Evolutionary conservation across 2,888 invertebrate species (phyloP).

Genomic region (Nycteola revayana): DNA sequence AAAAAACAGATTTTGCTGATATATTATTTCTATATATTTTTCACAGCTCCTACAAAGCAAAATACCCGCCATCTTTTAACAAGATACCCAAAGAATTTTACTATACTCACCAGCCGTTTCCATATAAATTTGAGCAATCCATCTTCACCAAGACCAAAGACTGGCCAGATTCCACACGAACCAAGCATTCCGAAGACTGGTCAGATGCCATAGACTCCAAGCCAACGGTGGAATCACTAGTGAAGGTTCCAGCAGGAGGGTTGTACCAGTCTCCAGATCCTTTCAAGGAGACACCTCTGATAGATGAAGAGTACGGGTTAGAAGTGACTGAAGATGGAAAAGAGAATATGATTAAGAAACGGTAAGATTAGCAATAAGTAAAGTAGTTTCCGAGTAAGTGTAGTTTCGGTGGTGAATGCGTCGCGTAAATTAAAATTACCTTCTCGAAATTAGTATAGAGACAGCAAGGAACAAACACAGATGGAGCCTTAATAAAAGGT

Average conservation of each 20-base stretch:
- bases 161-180: conserved; percentile 43
- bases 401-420: too few relatives aligned
- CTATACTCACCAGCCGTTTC: conserved; percentile 43
- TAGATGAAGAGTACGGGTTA: conserved; percentile 45
- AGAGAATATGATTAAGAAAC: conserved; percentile 46
- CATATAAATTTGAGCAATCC: conserved; percentile 54
- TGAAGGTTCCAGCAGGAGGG: conserved; percentile 60
- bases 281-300: conserved; percentile 52
- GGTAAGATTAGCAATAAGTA: too few relatives aligned
- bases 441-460: too few relatives aligned
- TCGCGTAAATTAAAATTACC: too few relatives aligned
- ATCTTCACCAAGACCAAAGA: conserved; percentile 37
- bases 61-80: conserved; percentile 30
- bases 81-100: conserved; percentile 41
- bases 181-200: conserved; percentile 39
- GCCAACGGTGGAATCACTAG: conserved; percentile 54
- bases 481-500: too few relatives aligned
- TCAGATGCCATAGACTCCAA: conserved; percentile 46
- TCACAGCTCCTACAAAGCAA: conserved; percentile 46
- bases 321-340: conserved; percentile 43
- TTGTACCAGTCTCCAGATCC: conserved; percentile 56
- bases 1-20: too few relatives aligned
- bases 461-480: too few relatives aligned
- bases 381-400: too few relatives aligned
- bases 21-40: conserved; percentile 6